These are phyloP conservation scores for Drosophila virilis DNA, from an alignment of 1,140 invertebrate species.

Conservation along the genomic window DNA sequence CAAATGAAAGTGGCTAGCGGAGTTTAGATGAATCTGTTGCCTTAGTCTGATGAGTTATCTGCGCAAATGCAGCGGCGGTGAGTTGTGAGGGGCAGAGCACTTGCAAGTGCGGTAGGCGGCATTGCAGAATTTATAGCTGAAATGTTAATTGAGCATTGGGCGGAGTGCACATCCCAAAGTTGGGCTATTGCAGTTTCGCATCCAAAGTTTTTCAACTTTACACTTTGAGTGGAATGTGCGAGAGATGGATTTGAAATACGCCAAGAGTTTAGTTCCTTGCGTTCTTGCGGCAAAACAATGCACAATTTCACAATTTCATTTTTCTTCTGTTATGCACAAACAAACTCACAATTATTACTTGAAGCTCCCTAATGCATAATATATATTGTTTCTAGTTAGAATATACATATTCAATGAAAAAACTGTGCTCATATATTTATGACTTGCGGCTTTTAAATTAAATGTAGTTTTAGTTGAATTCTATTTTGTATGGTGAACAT, in stretches of 20 bases:
- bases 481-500: too few species aligned
- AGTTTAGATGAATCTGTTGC: slow-evolving; percentile 82
- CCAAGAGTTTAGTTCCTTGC: background rate
- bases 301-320: slow-evolving; percentile 18
- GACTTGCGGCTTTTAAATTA: too few species aligned
- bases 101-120: slow-evolving; percentile 23
- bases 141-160: slow-evolving; percentile 77
- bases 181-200: slow-evolving; percentile 34
- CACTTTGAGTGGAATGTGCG: slow-evolving; percentile 4
- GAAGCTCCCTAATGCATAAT: slow-evolving; percentile 6
- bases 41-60: slow-evolving; percentile 82
- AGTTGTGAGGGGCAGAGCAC: background rate
- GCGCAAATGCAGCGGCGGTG: slow-evolving; percentile 63
- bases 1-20: slow-evolving; percentile 79
- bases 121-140: slow-evolving; percentile 70
- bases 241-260: slow-evolving; percentile 15
- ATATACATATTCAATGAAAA: background rate
- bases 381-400: slow-evolving; percentile 10
- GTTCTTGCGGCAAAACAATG: slow-evolving; percentile 16
- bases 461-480: too few species aligned
- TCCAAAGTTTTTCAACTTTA: slow-evolving; percentile 34
- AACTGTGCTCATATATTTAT: background rate
- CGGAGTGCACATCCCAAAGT: slow-evolving; percentile 30
- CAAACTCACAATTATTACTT: background rate
- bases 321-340: background rate